Conservation (phyloP, 2,113 vertebrate genomes). For the Percopsis transmontana region DNA sequence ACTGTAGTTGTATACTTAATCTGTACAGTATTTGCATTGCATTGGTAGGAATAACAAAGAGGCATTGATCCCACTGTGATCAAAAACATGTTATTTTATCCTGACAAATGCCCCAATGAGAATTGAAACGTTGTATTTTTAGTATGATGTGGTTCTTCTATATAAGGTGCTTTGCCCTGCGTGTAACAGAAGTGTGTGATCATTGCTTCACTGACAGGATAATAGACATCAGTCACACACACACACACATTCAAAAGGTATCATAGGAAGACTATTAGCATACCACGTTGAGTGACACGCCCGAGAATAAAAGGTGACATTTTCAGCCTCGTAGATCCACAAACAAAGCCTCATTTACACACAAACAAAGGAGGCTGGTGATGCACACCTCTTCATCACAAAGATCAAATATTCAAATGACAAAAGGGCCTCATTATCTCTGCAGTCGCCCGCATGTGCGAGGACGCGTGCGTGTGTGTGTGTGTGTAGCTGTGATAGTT, state of each 20-base stretch:
- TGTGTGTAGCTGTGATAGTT: constrained; percentile 42
- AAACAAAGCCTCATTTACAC: constrained; percentile 65
- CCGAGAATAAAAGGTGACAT: constrained; percentile 21
- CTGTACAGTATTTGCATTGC: no score
- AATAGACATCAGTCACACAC: not conserved
- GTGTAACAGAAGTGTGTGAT: no score
- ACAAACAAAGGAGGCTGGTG: constrained; percentile 63
- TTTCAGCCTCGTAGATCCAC: no score
- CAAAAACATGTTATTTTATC: no score
- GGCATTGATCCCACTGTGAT: no score
- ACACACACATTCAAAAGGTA: not conserved
- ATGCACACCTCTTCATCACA: constrained; percentile 67
- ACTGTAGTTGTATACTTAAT: no score
- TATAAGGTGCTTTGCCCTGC: not conserved
- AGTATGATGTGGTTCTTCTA: not conserved
- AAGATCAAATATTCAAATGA: constrained; percentile 79
- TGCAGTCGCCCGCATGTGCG: constrained; percentile 16
- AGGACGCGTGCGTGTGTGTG: constrained; percentile 8
- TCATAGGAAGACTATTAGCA: not conserved
- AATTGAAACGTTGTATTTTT: not conserved
- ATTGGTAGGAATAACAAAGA: no score
- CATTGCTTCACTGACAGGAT: no score
- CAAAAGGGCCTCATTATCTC: constrained; percentile 76
- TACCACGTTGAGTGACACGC: not conserved
- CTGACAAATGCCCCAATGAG: no score